A percentile compares a stretch with the other conserved stretches of the same genome.
phyloP scores from a whole-genome alignment of 2,888 invertebrate species.

The Melinaea marsaeus region DNA sequence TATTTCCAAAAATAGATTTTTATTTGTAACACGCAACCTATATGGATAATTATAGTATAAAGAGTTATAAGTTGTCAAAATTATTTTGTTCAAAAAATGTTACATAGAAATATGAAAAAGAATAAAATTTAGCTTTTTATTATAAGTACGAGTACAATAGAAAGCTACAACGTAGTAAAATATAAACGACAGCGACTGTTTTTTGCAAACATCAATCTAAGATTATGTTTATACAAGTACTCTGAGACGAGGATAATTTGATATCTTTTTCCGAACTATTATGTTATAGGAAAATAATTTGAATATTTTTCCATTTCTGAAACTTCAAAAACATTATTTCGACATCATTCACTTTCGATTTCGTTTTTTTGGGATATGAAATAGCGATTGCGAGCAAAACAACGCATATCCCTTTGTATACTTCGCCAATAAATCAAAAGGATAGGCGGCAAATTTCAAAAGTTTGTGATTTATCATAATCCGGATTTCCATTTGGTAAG shows the following conservation, averaged over 20 bases:
- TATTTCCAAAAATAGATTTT: no score
- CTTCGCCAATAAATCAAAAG: conserved; percentile 65
- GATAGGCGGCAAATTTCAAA: conserved; percentile 71
- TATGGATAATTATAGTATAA: no score
- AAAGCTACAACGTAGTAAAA: no score
- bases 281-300: conserved; percentile 15
- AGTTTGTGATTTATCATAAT: conserved; percentile 77
- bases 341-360: conserved; percentile 27
- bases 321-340: conserved; percentile 19
- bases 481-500: conserved; percentile 72
- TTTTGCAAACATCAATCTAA: no score
- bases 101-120: no score
- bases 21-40: no score
- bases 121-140: no score
- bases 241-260: neutral
- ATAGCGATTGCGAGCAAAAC: conserved; percentile 41
- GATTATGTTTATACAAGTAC: no score
- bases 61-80: no score
- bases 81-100: no score
- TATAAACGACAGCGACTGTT: no score
- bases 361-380: conserved; percentile 25
- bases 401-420: conserved; percentile 58
- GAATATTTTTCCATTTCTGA: conserved; percentile 21
- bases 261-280: conserved; percentile 11
- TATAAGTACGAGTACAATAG: no score